Conservation (phyloP, 1,140 invertebrate genomes). For the Chrysopa pallens region DNA sequence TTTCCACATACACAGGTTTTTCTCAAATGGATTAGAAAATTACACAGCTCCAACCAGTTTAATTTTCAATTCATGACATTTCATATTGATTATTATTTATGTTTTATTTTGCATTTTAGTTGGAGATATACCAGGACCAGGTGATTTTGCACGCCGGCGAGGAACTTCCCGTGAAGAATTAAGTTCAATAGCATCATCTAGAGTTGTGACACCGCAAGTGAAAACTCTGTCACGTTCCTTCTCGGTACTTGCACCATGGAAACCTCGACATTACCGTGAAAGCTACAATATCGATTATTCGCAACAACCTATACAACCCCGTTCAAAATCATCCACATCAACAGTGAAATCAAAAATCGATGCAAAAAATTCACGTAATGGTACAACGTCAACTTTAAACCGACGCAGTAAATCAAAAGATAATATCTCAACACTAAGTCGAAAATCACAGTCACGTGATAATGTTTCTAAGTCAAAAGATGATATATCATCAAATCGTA, state of each 20-base stretch:
- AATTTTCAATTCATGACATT: background rate
- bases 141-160: constrained; percentile 29
- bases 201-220: constrained; percentile 33
- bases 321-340: constrained; percentile 13
- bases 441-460: constrained; percentile 16
- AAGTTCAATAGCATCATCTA: constrained; percentile 33
- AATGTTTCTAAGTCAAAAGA: constrained; percentile 10
- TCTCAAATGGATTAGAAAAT: too few species aligned
- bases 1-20: too few species aligned
- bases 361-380: constrained; percentile 21
- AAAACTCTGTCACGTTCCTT: constrained; percentile 64
- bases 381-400: constrained; percentile 19
- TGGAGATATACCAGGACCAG: constrained; percentile 51
- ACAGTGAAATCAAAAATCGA: constrained; percentile 20
- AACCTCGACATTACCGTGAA: constrained; percentile 49
- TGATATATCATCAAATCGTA: background rate
- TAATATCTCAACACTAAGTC: constrained; percentile 17
- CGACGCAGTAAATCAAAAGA: constrained; percentile 11
- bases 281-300: constrained; percentile 64
- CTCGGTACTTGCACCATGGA: constrained; percentile 67
- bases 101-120: constrained; percentile 28
- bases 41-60: background rate
- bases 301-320: constrained; percentile 33
- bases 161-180: constrained; percentile 53
- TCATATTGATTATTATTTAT: background rate